A percentile compares a stretch with the other conserved stretches of the same genome.
Evolutionary conservation across 1,140 invertebrate species (phyloP).

Genomic region (Metaphire vulgaris): DNA sequence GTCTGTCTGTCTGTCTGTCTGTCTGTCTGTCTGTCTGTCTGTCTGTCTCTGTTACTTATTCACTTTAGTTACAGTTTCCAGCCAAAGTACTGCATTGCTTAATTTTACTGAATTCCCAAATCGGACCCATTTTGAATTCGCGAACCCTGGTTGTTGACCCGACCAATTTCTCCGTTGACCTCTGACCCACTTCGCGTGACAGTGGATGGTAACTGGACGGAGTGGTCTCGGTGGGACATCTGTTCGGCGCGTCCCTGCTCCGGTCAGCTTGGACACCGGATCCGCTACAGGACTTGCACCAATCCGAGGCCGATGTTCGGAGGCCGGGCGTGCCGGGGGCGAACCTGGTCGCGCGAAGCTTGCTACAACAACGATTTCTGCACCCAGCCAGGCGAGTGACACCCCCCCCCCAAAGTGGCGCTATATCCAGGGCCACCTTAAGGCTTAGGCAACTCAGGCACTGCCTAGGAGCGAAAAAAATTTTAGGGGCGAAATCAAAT

Average conservation of each 20-base stretch:
- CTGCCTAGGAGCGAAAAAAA: neutral
- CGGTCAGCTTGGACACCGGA: neutral
- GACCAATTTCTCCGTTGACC: too few species aligned
- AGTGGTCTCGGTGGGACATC: slow-evolving; percentile 20
- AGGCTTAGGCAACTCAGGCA: too few species aligned
- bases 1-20: too few species aligned
- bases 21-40: too few species aligned
- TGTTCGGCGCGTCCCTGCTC: slow-evolving; percentile 8
- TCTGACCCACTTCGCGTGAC: too few species aligned
- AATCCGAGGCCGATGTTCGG: slow-evolving; percentile 20
- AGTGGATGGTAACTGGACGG: slow-evolving; percentile 17
- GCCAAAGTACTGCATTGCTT: too few species aligned
- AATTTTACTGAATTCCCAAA: too few species aligned
- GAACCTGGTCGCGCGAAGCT: neutral
- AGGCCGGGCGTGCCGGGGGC: slow-evolving; percentile 3
- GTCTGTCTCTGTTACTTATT: too few species aligned
- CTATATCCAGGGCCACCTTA: neutral
- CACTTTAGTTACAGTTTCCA: too few species aligned
- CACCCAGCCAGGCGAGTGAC: slow-evolving; percentile 1
- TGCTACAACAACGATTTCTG: slow-evolving; percentile 22
- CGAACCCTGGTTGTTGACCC: too few species aligned
- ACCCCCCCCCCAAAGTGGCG: neutral
- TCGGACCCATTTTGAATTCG: too few species aligned
- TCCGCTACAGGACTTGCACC: slow-evolving; percentile 17
- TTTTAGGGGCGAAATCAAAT: neutral